Evolutionary conservation across 2,888 invertebrate species (phyloP).

Genomic region (Panzeria rudis): DNA sequence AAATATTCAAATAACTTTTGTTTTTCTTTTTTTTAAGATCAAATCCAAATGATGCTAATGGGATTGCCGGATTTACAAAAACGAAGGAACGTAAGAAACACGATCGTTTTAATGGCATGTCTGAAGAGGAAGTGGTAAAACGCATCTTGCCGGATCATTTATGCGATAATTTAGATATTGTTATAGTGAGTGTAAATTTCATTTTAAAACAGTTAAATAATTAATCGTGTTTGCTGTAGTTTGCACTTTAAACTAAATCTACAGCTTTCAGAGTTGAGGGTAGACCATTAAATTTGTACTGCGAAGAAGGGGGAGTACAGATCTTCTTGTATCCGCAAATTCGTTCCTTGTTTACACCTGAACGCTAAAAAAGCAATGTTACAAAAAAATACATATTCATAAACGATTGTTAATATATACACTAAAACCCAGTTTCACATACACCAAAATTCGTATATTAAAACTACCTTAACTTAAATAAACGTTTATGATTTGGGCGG

Average conservation of each 20-base stretch:
- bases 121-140: conserved; percentile 97
- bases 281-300: too few species aligned
- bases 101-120: conserved; percentile 97
- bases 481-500: too few species aligned
- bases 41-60: conserved; percentile 42
- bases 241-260: not conserved
- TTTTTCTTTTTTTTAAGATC: conserved; percentile 38
- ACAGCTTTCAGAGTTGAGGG: too few species aligned
- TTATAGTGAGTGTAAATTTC: conserved; percentile 95
- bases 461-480: too few species aligned
- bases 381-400: too few species aligned
- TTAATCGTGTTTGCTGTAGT: not conserved
- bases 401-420: too few species aligned
- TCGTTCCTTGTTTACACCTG: too few species aligned
- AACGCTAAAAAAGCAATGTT: too few species aligned
- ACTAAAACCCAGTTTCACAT: too few species aligned
- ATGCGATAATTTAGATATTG: conserved; percentile 96
- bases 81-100: conserved; percentile 95
- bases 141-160: conserved; percentile 97
- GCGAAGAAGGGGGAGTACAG: too few species aligned
- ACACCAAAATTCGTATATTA: too few species aligned
- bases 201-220: conserved; percentile 21
- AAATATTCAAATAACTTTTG: not conserved
- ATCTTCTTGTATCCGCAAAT: too few species aligned
- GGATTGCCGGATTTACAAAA: conserved; percentile 71